A percentile compares a stretch with the other conserved stretches of the same genome.
Evolutionary conservation across 2,113 vertebrate genomes (phyloP).

Genomic region (Dinomys branickii): DNA sequence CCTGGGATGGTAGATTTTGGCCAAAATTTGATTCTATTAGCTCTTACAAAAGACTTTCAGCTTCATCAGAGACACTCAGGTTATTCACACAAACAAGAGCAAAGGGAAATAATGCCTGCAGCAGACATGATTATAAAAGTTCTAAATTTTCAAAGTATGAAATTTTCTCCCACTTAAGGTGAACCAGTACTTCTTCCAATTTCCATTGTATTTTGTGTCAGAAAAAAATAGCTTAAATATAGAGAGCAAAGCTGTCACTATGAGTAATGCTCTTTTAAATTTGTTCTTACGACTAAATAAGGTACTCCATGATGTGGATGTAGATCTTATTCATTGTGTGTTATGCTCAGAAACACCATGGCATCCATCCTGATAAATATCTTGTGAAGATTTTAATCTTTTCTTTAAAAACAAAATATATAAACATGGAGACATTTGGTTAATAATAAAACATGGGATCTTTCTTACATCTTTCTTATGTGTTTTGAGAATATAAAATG

Average conservation of each 20-base stretch:
- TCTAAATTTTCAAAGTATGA: conserved; percentile 52
- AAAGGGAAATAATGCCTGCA: neutral
- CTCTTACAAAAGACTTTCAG: conserved; percentile 46
- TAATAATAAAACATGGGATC: conserved; percentile 7
- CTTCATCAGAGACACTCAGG: neutral
- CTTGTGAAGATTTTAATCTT: conserved; percentile 1
- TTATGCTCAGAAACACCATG: conserved; percentile 31
- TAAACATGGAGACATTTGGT: neutral
- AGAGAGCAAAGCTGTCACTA: conserved; percentile 10
- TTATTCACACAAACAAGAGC: neutral
- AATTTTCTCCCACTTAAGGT: conserved; percentile 2
- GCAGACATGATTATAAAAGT: conserved; percentile 37
- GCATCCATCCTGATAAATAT: conserved; percentile 34
- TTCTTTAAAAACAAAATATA: conserved; percentile 46
- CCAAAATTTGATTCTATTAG: conserved; percentile 47
- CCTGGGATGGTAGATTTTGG: neutral
- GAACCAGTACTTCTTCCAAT: conserved; percentile 40
- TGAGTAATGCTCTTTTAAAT: conserved; percentile 36
- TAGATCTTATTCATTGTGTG: neutral
- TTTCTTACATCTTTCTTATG: neutral
- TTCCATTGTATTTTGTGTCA: neutral
- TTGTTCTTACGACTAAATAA: conserved; percentile 37
- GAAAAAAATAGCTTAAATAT: conserved; percentile 30
- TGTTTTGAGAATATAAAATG: conserved; percentile 40
- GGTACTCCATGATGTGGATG: neutral